Evolutionary conservation across 2,797 vertebrate genomes (phyloP).

Genomic region (Xenopus petersii): DNA sequence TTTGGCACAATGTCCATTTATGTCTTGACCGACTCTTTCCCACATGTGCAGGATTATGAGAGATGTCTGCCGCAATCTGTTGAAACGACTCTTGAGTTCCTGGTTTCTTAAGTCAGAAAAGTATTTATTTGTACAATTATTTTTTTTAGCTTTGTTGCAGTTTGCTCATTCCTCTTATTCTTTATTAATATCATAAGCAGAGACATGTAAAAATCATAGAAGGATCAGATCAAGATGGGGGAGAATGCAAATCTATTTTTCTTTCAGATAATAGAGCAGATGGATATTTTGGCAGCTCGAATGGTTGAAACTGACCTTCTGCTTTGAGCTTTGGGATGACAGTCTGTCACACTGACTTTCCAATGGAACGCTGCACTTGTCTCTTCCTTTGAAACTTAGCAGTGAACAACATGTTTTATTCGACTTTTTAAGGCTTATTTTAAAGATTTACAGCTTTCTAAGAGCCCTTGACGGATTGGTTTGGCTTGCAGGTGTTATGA

Average conservation of each 20-base stretch:
- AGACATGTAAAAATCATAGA: slow-evolving; percentile 57
- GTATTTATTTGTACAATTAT: slow-evolving; percentile 44
- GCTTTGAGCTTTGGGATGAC: slow-evolving; percentile 65
- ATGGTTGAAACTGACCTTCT: slow-evolving; percentile 72
- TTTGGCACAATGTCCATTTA: slow-evolving; percentile 54
- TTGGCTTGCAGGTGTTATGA: too few relatives aligned
- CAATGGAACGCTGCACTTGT: slow-evolving; percentile 11
- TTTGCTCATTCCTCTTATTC: slow-evolving; percentile 59
- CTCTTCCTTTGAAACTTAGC: slow-evolving; percentile 14
- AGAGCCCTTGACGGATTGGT: too few relatives aligned
- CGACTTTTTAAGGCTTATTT: too few relatives aligned
- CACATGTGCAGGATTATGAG: slow-evolving; percentile 58
- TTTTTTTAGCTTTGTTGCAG: slow-evolving; percentile 53
- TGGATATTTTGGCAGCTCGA: slow-evolving; percentile 70
- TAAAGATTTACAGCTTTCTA: too few relatives aligned
- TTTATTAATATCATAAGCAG: slow-evolving; percentile 62
- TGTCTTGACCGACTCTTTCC: slow-evolving; percentile 57
- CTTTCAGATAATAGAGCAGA: slow-evolving; percentile 73
- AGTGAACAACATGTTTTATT: slow-evolving; percentile 13
- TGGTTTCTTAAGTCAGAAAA: slow-evolving; percentile 51
- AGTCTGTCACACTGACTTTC: slow-evolving; percentile 59
- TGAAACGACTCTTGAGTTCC: slow-evolving; percentile 53
- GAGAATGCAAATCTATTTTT: slow-evolving; percentile 68
- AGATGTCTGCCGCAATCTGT: slow-evolving; percentile 53
- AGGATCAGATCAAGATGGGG: slow-evolving; percentile 67